These are phyloP conservation scores for Brachionus manjavacas DNA, from an alignment of 1,140 invertebrate species.

Conservation along the genomic window DNA sequence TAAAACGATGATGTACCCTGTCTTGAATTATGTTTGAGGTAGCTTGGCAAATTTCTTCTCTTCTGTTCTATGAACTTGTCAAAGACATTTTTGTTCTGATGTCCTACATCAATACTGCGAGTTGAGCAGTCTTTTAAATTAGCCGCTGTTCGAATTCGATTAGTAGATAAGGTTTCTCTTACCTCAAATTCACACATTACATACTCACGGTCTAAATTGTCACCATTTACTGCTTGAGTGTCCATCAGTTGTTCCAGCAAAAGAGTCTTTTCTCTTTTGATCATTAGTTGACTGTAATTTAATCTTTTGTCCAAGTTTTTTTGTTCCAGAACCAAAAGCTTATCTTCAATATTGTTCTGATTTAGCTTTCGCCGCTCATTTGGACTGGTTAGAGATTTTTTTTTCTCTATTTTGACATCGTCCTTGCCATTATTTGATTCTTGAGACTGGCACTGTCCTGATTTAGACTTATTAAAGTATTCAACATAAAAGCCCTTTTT, in stretches of 20 bases:
- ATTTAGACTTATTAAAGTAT: not conserved
- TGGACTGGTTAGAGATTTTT: not conserved
- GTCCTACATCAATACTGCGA: not conserved
- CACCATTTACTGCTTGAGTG: not conserved
- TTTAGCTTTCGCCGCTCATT: not conserved
- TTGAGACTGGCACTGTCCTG: not conserved
- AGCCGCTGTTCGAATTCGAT: not conserved
- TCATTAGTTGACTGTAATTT: not conserved
- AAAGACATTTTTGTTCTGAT: not conserved
- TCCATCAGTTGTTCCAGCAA: conserved; percentile 29
- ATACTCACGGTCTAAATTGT: not conserved
- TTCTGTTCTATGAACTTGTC: conserved; percentile 29
- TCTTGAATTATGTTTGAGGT: not conserved
- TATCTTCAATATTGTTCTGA: conserved; percentile 26
- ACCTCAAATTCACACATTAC: not conserved
- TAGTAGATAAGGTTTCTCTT: not conserved
- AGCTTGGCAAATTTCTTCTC: not conserved
- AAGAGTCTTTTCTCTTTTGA: conserved; percentile 23
- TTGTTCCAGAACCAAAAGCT: not conserved
- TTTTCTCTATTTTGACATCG: not conserved
- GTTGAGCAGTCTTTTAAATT: not conserved
- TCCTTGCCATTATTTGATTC: not conserved
- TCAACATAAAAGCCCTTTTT: not conserved
- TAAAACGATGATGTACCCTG: not conserved
- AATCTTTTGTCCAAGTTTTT: not conserved